A percentile compares a stretch with the other conserved stretches of the same genome.
phyloP scores from a whole-genome alignment of 2,888 invertebrate species.

The Sinhomidia bicolor region DNA sequence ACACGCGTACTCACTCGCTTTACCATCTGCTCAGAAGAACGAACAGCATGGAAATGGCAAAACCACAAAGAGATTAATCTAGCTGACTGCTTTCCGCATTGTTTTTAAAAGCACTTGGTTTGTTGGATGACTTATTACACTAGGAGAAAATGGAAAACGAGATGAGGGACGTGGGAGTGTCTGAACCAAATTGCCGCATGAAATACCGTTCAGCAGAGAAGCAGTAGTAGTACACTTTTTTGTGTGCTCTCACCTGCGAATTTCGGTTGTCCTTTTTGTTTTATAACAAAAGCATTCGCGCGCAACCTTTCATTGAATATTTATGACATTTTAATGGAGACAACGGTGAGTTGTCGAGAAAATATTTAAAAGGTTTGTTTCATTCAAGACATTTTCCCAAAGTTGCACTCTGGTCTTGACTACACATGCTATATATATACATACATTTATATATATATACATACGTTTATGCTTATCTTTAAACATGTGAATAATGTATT shows the following conservation, averaged over 20 bases:
- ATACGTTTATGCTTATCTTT: too few species aligned
- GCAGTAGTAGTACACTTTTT: too few species aligned
- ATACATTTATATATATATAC: too few species aligned
- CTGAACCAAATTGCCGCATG: neutral
- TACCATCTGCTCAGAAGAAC: too few species aligned
- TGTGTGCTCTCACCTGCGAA: neutral
- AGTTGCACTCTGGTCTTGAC: too few species aligned
- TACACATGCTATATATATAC: too few species aligned
- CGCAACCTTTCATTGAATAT: constrained; percentile 17
- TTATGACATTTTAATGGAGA: constrained; percentile 56
- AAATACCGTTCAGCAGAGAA: neutral
- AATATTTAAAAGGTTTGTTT: neutral
- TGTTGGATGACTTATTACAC: neutral
- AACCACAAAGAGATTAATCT: constrained; percentile 44
- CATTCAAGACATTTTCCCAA: neutral
- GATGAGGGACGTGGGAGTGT: neutral
- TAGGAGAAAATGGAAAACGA: neutral
- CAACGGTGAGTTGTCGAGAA: neutral
- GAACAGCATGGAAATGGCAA: too few species aligned
- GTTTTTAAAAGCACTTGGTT: neutral
- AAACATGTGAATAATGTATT: too few species aligned
- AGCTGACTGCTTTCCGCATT: neutral
- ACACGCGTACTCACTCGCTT: neutral
- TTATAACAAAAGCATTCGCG: neutral
- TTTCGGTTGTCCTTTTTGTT: neutral